These are phyloP conservation scores for Pholis gunnellus DNA, from an alignment of 2,113 vertebrate species.

Conservation along the genomic window DNA sequence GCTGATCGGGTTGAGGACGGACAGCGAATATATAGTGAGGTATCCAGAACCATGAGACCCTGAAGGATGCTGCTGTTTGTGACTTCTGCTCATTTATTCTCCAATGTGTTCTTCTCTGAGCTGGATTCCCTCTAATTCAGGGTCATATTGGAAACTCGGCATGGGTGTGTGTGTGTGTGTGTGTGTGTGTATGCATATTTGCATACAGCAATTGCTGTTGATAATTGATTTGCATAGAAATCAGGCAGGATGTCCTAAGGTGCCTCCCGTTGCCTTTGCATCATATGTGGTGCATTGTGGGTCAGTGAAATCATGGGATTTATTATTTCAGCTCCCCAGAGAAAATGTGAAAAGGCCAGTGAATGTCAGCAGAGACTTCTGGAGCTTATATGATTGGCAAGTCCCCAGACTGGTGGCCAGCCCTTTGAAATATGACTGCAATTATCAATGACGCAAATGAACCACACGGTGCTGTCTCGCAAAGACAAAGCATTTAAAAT, in stretches of 20 bases:
- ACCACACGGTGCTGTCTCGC: neutral
- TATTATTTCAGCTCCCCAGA: conserved; percentile 79
- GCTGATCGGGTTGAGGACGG: neutral
- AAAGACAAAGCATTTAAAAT: conserved; percentile 1
- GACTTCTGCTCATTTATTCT: neutral
- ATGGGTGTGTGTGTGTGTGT: neutral
- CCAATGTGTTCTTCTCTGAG: too few relatives aligned
- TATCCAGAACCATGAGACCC: neutral
- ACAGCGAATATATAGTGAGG: neutral
- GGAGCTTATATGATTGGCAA: conserved; percentile 80
- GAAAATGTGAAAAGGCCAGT: conserved; percentile 82
- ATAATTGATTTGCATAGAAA: conserved; percentile 76
- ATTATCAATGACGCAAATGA: conserved; percentile 27
- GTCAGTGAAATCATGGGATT: conserved; percentile 75
- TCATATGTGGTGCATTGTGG: conserved; percentile 49
- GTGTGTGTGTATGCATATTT: conserved; percentile 12
- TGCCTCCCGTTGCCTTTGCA: conserved; percentile 3
- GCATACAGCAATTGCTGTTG: conserved; percentile 12
- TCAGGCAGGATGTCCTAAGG: conserved; percentile 43
- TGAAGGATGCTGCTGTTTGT: neutral
- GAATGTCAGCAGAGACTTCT: conserved; percentile 77
- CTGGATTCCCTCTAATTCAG: neutral
- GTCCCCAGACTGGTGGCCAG: conserved; percentile 19
- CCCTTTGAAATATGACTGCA: conserved; percentile 64
- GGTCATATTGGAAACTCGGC: neutral